Percentiles rank a stretch among this genome's conserved stretches.
phyloP scores from a whole-genome alignment of 2,797 vertebrate genomes.

The Gymnocypris eckloni region DNA sequence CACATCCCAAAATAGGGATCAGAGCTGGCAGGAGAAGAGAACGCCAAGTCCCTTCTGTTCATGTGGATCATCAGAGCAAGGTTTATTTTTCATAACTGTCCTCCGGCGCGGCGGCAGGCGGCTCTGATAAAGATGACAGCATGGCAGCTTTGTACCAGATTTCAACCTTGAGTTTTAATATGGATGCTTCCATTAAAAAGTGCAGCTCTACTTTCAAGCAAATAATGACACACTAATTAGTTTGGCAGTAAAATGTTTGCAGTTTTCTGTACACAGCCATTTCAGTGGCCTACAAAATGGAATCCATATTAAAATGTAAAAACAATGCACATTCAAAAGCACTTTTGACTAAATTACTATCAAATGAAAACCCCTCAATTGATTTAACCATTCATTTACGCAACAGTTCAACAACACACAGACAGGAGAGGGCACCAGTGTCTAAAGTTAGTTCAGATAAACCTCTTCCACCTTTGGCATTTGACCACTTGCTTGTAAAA shows the following conservation, averaged over 20 bases:
- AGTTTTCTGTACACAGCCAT: neutral
- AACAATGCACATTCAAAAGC: neutral
- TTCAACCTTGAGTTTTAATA: slow-evolving; percentile 9
- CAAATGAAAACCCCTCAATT: neutral
- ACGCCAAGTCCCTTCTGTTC: slow-evolving; percentile 48
- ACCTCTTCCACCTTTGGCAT: slow-evolving; percentile 31
- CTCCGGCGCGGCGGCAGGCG: neutral
- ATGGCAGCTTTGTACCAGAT: neutral
- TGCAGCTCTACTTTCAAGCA: neutral
- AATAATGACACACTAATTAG: neutral
- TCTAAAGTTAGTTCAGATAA: slow-evolving; percentile 29
- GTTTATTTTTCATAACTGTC: slow-evolving; percentile 27
- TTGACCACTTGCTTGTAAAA: slow-evolving; percentile 26
- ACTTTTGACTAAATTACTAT: neutral
- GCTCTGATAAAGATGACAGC: slow-evolving; percentile 16
- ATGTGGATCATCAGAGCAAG: slow-evolving; percentile 29
- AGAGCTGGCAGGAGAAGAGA: slow-evolving; percentile 43
- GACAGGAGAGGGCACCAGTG: slow-evolving; percentile 41
- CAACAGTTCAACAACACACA: neutral
- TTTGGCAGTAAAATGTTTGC: neutral
- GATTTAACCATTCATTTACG: neutral
- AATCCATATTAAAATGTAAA: neutral
- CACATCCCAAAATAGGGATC: slow-evolving; percentile 57
- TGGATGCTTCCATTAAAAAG: neutral
- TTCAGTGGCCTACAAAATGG: neutral